These are phyloP conservation scores for Cylas formicarius DNA, from an alignment of 1,140 invertebrate genomes.

Conservation along the genomic window DNA sequence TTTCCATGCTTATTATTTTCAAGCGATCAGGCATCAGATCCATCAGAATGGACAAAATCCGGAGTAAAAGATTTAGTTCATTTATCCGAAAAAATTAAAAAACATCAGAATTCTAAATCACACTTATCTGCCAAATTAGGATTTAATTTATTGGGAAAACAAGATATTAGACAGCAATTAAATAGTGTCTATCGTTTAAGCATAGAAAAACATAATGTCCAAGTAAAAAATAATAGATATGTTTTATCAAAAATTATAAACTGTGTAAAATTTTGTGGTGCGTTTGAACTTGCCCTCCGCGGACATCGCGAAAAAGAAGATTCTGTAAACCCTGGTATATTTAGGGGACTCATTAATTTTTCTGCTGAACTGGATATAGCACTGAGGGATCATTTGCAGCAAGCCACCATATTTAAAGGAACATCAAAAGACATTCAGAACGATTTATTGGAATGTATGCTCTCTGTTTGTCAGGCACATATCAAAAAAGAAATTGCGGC, in stretches of 20 bases:
- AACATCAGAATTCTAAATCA: constrained; percentile 12
- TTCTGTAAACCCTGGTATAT: constrained; percentile 21
- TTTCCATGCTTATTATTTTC: constrained; percentile 23
- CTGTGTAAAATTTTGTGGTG: constrained; percentile 35
- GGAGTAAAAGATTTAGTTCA: constrained; percentile 20
- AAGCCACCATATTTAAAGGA: constrained; percentile 32
- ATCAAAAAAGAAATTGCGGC: constrained; percentile 23
- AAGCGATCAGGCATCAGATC: constrained; percentile 1
- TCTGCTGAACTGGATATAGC: constrained; percentile 25
- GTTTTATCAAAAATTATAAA: constrained; percentile 37
- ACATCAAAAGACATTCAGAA: constrained; percentile 33
- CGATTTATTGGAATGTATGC: constrained; percentile 42
- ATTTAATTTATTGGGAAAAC: constrained; percentile 15
- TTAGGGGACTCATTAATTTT: constrained; percentile 27
- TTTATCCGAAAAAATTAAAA: constrained; percentile 19
- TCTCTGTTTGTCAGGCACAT: constrained; percentile 29
- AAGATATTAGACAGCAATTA: constrained; percentile 14
- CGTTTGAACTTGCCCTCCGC: constrained; percentile 29
- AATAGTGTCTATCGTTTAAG: constrained; percentile 12
- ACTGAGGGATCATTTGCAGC: constrained; percentile 29
- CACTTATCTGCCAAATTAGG: constrained; percentile 16
- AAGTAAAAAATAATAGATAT: constrained; percentile 33
- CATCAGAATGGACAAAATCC: constrained; percentile 15
- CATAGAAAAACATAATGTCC: constrained; percentile 29
- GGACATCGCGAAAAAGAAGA: constrained; percentile 31